These are phyloP conservation scores for Stichopus chloronotus DNA, from an alignment of 35 echinoderm and acorn worm genomes.

Conservation along the genomic window DNA sequence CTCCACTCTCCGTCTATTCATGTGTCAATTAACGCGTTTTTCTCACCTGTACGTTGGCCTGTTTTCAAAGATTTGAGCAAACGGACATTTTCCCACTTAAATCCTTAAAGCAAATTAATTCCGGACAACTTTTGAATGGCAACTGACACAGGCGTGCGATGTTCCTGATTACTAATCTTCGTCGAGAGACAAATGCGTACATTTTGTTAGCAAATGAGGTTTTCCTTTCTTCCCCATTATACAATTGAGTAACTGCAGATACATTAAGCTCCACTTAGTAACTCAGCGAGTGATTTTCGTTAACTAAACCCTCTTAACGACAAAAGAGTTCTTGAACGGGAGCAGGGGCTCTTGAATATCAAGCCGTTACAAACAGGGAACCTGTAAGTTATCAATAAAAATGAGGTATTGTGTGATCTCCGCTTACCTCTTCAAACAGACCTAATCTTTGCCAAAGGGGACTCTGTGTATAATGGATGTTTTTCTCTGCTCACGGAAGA, in stretches of 20 bases:
- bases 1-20: background rate
- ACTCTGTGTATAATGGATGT: constrained; percentile 14
- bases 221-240: background rate
- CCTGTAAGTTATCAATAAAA: constrained; percentile 24
- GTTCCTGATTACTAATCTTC: constrained; percentile 21
- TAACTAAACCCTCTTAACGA: constrained; percentile 35
- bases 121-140: constrained; percentile 27
- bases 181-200: background rate
- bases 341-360: constrained; percentile 15
- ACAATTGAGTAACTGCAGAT: constrained; percentile 25
- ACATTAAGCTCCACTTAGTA: constrained; percentile 39
- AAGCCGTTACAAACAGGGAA: constrained; percentile 41
- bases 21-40: constrained; percentile 34
- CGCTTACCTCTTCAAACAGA: constrained; percentile 29
- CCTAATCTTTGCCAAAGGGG: constrained; percentile 13
- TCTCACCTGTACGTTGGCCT: constrained; percentile 40
- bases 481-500: constrained; percentile 23
- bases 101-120: constrained; percentile 48
- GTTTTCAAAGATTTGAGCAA: constrained; percentile 34
- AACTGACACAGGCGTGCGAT: constrained; percentile 32
- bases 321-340: constrained; percentile 25
- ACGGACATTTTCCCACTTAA: background rate
- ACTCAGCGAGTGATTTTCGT: constrained; percentile 14
- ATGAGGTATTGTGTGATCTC: constrained; percentile 21
- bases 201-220: constrained; percentile 39